Evolutionary conservation across 2,113 vertebrate genomes (phyloP).

Genomic region (Hemiscyllium ocellatum): DNA sequence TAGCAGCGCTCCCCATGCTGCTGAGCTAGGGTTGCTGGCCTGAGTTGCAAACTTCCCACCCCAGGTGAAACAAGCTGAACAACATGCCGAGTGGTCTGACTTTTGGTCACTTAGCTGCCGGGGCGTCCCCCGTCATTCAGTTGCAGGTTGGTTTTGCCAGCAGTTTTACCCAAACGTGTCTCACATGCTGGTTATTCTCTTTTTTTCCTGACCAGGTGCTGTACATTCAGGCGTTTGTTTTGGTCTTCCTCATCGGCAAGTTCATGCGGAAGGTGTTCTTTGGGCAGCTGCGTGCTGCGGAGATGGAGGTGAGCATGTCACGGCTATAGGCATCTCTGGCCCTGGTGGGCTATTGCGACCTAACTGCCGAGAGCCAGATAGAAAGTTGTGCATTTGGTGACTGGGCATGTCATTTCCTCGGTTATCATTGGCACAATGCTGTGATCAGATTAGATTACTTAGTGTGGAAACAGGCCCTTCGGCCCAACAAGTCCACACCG

Average conservation of each 20-base stretch:
- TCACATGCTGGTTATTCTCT: neutral
- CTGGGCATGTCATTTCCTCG: no score
- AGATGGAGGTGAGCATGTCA: constrained; percentile 77
- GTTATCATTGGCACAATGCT: no score
- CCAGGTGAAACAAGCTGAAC: neutral
- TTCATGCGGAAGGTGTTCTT: constrained; percentile 95
- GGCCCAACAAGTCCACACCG: no score
- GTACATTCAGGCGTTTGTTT: constrained; percentile 88
- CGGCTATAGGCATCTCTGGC: neutral
- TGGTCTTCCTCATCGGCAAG: constrained; percentile 86
- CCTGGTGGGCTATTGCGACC: neutral
- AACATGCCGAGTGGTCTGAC: neutral
- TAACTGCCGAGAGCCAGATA: neutral
- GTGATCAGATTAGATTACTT: no score
- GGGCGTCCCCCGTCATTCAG: no score
- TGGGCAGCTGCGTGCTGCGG: constrained; percentile 81
- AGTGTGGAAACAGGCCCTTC: no score
- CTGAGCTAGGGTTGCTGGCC: neutral
- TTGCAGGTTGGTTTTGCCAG: no score
- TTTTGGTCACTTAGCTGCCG: no score
- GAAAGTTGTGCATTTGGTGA: no score
- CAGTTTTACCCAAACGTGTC: neutral
- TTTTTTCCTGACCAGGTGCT: constrained; percentile 61
- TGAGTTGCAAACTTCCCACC: neutral
- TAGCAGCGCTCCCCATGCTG: no score